A percentile compares a stretch with the other conserved stretches of the same genome.
Conservation (phyloP, 2,888 invertebrate genomes). For the Cantharis lateralis region DNA sequence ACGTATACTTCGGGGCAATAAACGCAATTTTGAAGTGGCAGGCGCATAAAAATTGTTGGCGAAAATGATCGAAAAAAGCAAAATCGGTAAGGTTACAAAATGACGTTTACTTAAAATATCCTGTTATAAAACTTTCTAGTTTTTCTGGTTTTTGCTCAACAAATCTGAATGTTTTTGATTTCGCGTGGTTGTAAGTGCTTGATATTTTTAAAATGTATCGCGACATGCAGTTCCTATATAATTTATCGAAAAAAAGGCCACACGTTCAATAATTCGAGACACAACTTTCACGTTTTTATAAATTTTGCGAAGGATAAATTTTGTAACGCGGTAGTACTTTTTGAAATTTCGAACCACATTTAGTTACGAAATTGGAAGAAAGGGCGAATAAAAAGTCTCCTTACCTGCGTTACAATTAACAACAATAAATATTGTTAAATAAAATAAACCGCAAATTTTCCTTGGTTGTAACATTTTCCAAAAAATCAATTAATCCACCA, state of each 20-base stretch:
- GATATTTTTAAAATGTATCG: neutral
- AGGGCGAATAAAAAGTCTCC: neutral
- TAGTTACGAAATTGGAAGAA: neutral
- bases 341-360: neutral
- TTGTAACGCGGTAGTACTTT: neutral
- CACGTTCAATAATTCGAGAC: neutral
- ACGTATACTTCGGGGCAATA: neutral
- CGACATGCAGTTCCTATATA: neutral
- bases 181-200: neutral
- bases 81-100: neutral
- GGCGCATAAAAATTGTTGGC: neutral
- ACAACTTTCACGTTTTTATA: neutral
- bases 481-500: neutral
- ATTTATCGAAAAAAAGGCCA: neutral
- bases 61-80: neutral
- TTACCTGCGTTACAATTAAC: slow-evolving; percentile 35
- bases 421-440: slow-evolving; percentile 31
- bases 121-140: neutral
- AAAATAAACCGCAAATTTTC: slow-evolving; percentile 28
- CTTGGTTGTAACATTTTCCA: slow-evolving; percentile 34
- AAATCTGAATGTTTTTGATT: neutral
- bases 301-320: neutral
- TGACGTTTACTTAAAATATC: neutral
- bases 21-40: neutral
- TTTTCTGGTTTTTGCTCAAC: neutral